Conservation (phyloP, 2,113 vertebrate genomes). For the Oreocharis arfaki region DNA sequence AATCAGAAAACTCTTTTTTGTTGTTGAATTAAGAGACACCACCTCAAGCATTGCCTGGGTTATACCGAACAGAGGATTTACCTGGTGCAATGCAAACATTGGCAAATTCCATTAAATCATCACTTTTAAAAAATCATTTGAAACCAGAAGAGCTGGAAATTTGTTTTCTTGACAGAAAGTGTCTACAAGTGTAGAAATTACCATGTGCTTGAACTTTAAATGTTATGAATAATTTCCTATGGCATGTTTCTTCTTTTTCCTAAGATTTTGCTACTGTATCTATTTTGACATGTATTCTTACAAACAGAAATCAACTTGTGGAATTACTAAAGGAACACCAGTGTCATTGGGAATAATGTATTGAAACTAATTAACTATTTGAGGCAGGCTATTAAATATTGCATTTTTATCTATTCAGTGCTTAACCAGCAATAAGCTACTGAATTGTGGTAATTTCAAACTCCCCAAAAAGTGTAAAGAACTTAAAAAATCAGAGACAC, state of each 20-base stretch:
- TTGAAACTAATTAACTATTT: background rate
- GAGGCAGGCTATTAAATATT: background rate
- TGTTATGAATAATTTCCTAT: background rate
- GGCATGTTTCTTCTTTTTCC: background rate
- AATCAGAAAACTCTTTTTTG: background rate
- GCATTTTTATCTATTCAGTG: background rate
- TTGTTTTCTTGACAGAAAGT: background rate
- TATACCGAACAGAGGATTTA: background rate
- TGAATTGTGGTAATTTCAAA: background rate
- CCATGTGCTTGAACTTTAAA: background rate
- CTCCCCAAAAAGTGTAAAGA: background rate
- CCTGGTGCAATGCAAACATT: background rate
- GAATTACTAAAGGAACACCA: background rate
- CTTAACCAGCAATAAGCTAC: background rate
- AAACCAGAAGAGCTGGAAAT: background rate
- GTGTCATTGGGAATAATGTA: background rate
- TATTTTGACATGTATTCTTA: background rate
- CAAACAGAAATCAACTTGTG: background rate
- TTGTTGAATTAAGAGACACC: background rate
- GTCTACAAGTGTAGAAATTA: background rate
- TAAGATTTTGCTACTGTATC: background rate
- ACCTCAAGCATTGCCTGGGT: background rate
- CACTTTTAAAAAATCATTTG: background rate
- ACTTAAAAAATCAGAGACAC: background rate
- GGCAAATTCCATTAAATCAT: background rate